Base-by-base conservation (phyloP, 2,113 vertebrate species). In the Mesocricetus auratus region DNA sequence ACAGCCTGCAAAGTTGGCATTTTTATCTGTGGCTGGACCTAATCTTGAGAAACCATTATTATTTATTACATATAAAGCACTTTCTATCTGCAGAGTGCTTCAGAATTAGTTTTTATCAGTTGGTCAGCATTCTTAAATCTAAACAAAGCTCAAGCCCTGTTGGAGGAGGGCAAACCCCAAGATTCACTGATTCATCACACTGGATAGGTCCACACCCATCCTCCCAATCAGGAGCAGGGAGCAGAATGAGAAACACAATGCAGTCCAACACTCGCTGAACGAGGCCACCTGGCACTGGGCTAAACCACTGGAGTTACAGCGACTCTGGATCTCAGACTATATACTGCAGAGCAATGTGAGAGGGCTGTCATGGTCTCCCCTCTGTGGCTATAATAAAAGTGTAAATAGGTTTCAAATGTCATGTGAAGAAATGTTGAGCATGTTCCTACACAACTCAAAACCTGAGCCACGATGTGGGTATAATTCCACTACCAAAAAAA, bases 51-150 rank as follows among this genome's bases (percentile, higher is more conserved):
- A 91, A n/a, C 88, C 69, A 56, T 94, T 96, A 96, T 92, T 95
- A 95, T 96, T 97, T 98, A 97, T 97, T 93, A 97, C 90, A 77
- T 21, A 95, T 83, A 56, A 96, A 96, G 96, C 94, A 96, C 81
- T 97, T 97, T 94, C 92, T 95, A 92, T 96, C 95, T 87, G 90
- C 73, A 95, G 91, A 97, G 89, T 97, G 95, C 96, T 96, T 92
- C 64, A 86, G 92, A 97, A 77, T 96, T 11, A 2, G 56, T 89
- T 97, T 97, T 97, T 97, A 96, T 97, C 90, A 95, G 94, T 96
- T 96, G 92, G 89, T 97, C 94, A 97, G 96, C 97, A 85, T 96
- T 95, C 95, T 96, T 60, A 81, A 86, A 90, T 86, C 95, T 96
- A 96, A 97, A 89, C 86, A 66, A 89, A 95, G 93, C 88, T 71